These are phyloP conservation scores for Hirtodrosophila duncani DNA, from an alignment of 2,888 invertebrate genomes.

Conservation along the genomic window DNA sequence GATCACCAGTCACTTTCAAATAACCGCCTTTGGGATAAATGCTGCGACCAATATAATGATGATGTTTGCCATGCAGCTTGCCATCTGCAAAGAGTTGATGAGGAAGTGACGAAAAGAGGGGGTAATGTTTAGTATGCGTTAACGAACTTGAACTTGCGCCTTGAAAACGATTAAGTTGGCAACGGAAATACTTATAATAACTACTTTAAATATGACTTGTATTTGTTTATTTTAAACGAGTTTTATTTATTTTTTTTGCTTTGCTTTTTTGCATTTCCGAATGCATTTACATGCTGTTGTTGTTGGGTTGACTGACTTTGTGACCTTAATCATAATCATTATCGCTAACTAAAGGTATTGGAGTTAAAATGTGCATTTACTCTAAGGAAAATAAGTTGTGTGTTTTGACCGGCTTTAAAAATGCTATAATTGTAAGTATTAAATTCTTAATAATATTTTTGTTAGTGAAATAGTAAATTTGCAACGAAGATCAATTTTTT, in stretches of 20 bases:
- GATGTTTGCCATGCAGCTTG: conserved; percentile 56
- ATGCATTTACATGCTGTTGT: conserved; percentile 25
- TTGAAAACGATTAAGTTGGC: conserved; percentile 52
- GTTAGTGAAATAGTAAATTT: no score
- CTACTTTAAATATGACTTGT: conserved; percentile 31
- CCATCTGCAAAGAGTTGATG: conserved; percentile 51
- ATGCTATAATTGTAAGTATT: no score
- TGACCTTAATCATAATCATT: conserved; percentile 73
- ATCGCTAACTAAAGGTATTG: no score
- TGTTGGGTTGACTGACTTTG: conserved; percentile 68
- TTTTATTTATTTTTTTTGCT: conserved; percentile 20
- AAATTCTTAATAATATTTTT: no score
- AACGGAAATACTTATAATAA: conserved; percentile 53
- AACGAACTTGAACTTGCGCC: conserved; percentile 59
- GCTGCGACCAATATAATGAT: conserved; percentile 68
- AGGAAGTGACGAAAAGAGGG: not conserved
- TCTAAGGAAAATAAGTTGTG: no score
- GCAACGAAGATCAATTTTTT: no score
- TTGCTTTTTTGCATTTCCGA: conserved; percentile 45
- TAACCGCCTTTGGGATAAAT: conserved; percentile 75
- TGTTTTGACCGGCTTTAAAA: no score
- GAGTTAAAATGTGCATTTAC: no score
- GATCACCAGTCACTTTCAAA: conserved; percentile 68
- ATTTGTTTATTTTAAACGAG: conserved; percentile 15
- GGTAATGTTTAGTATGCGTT: conserved; percentile 16